A percentile compares a stretch with the other conserved stretches of the same genome.
Evolutionary conservation across 37 sponge, comb jelly and placozoan genomes (phyloP).

Genomic region (Aplysina aerophoba): DNA sequence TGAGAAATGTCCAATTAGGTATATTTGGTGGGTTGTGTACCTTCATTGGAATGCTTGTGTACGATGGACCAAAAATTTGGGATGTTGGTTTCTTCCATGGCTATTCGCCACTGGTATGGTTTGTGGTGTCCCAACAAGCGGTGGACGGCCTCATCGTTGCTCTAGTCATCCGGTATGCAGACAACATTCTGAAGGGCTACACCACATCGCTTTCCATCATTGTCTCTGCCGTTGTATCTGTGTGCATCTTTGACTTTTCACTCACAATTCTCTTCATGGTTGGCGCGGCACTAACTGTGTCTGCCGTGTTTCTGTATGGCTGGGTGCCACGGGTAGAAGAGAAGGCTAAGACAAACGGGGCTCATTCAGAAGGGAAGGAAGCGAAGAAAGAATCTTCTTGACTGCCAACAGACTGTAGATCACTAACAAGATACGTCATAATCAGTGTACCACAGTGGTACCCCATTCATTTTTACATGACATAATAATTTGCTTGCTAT

Average conservation of each 20-base stretch:
- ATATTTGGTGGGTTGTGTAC: slow-evolving; percentile 78
- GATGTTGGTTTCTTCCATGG: slow-evolving; percentile 89
- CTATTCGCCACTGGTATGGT: slow-evolving; percentile 73
- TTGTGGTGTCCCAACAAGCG: slow-evolving; percentile 88
- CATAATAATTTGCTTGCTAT: too few species aligned
- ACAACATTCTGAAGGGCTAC: slow-evolving; percentile 97
- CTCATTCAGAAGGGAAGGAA: too few species aligned
- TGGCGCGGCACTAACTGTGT: slow-evolving; percentile 76
- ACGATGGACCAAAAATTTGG: slow-evolving; percentile 58
- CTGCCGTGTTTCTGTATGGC: slow-evolving; percentile 88
- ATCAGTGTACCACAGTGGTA: too few species aligned
- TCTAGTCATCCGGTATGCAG: slow-evolving; percentile 92
- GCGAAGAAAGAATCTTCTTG: too few species aligned
- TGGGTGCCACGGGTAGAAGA: background rate
- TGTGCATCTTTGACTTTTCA: slow-evolving; percentile 78
- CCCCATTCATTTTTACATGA: too few species aligned
- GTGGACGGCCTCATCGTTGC: slow-evolving; percentile 96
- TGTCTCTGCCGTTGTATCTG: slow-evolving; percentile 82
- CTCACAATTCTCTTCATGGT: slow-evolving; percentile 64
- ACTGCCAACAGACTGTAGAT: too few species aligned
- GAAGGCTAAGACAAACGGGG: background rate
- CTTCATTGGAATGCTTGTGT: slow-evolving; percentile 78
- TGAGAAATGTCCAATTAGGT: slow-evolving; percentile 93
- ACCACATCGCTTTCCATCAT: slow-evolving; percentile 95
- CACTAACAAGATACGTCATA: too few species aligned